Evolutionary conservation across 1,140 invertebrate genomes (phyloP).

Genomic region (Halictus rubicundus): DNA sequence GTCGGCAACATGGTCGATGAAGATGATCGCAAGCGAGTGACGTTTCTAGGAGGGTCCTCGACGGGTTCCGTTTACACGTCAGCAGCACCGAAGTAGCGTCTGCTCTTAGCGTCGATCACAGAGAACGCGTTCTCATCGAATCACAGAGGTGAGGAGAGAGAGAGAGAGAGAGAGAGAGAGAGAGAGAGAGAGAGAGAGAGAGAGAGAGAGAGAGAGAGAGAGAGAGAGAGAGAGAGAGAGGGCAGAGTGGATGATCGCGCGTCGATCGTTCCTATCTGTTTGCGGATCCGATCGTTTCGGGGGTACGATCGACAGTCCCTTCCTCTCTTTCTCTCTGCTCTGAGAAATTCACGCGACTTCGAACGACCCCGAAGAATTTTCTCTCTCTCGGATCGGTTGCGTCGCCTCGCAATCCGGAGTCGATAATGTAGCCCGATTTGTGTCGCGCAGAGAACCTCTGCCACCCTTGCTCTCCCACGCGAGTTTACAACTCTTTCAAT

Average conservation of each 20-base stretch:
- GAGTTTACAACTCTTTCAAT: neutral
- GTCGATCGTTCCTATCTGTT: neutral
- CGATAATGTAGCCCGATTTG: constrained; percentile 25
- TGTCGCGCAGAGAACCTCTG: neutral
- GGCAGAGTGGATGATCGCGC: neutral
- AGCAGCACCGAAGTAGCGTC: constrained; percentile 25
- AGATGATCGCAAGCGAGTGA: constrained; percentile 26
- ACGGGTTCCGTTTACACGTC: constrained; percentile 43
- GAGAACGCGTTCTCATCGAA: constrained; percentile 13
- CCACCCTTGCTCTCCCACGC: neutral
- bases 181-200: too few relatives aligned
- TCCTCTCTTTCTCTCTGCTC: too few relatives aligned
- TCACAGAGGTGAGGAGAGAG: too few relatives aligned
- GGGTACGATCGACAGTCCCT: neutral
- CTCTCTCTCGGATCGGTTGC: neutral
- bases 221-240: neutral
- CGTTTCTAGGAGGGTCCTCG: constrained; percentile 26
- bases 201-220: too few relatives aligned
- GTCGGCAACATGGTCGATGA: neutral
- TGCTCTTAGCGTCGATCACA: constrained; percentile 38
- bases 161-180: too few relatives aligned
- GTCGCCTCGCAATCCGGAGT: neutral
- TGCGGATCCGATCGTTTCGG: neutral
- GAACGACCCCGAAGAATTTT: neutral
- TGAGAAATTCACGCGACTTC: neutral